Conservation (phyloP, 2,113 vertebrate species). For the Elephantulus edwardii region DNA sequence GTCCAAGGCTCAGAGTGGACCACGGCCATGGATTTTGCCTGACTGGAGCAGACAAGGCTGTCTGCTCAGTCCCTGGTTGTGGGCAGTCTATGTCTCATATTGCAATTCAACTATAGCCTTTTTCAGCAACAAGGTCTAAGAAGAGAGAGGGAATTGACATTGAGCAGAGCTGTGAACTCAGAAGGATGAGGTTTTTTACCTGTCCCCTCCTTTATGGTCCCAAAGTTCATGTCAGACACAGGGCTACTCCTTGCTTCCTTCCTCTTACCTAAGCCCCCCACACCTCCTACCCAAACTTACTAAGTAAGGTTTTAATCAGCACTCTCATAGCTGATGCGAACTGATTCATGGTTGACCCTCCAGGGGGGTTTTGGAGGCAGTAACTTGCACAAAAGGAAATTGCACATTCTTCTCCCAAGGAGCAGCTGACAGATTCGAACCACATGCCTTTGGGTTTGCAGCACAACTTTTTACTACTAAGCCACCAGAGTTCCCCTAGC, state of each 20-base stretch:
- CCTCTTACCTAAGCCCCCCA: neutral
- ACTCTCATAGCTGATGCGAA: neutral
- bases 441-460: no score
- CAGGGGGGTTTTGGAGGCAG: no score
- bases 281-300: accelerated
- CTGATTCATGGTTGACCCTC: neutral
- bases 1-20: neutral
- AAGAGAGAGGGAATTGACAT: neutral
- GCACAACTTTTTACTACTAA: no score
- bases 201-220: neutral
- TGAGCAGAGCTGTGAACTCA: neutral
- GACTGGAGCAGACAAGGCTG: neutral
- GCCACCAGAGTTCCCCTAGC: no score
- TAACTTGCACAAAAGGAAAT: no score
- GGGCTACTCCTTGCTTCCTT: accelerated
- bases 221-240: neutral
- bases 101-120: neutral
- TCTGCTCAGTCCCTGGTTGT: neutral
- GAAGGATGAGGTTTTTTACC: neutral
- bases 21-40: accelerated
- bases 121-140: neutral
- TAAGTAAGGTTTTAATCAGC: neutral
- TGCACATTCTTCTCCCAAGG: no score
- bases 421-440: no score
- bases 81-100: accelerated